Percentiles rank a stretch among this genome's conserved stretches.
phyloP scores from a whole-genome alignment of 2,113 vertebrate genomes.

The Egretta garzetta region DNA sequence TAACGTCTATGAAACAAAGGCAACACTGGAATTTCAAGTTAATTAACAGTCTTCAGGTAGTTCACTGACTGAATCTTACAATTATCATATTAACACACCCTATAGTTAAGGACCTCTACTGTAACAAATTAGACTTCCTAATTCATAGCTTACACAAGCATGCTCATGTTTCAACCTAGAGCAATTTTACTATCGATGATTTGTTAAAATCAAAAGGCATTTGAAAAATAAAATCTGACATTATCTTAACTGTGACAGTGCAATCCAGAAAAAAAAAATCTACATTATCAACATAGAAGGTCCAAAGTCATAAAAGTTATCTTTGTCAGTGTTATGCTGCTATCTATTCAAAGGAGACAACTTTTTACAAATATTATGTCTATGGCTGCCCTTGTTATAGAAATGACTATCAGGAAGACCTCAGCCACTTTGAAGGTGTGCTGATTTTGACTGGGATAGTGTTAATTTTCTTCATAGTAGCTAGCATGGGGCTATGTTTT shows the following conservation, averaged over 20 bases:
- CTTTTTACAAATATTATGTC: background rate
- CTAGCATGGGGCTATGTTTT: too few relatives aligned
- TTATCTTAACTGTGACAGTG: background rate
- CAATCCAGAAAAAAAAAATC: background rate
- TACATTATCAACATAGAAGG: background rate
- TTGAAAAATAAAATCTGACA: conserved; percentile 7
- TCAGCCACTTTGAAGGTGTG: background rate
- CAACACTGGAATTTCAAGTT: background rate
- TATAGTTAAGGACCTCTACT: background rate
- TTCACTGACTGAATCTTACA: background rate
- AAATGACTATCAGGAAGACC: background rate
- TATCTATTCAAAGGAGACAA: background rate
- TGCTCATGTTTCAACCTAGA: background rate
- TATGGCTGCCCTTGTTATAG: background rate
- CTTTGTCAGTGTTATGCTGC: background rate
- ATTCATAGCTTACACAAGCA: background rate
- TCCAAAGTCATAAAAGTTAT: background rate
- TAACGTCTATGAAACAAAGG: background rate
- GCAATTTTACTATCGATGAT: background rate
- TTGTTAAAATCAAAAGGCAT: conserved; percentile 24
- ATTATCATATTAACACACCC: background rate
- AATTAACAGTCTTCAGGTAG: background rate
- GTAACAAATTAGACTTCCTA: background rate
- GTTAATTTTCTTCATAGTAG: too few relatives aligned
- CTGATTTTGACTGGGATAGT: too few relatives aligned